phyloP scores from a whole-genome alignment of 2,113 vertebrate genomes.

The Lates calcarifer region DNA sequence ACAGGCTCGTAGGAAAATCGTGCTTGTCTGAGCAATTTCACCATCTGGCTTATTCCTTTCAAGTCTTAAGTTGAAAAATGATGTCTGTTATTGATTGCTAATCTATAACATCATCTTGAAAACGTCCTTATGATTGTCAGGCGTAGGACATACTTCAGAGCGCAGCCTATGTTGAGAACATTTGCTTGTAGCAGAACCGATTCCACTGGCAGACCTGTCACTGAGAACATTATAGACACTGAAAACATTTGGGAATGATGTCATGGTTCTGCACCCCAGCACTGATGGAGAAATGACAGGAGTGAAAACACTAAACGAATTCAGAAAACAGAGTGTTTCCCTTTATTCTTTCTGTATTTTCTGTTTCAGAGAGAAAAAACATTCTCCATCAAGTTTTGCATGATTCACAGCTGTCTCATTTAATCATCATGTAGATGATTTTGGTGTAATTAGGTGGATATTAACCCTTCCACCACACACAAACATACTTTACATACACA shows the following conservation, averaged over 20 bases:
- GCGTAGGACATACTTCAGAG: constrained; percentile 56
- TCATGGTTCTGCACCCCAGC: constrained; percentile 55
- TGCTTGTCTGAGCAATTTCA: constrained; percentile 52
- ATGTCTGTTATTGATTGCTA: constrained; percentile 69
- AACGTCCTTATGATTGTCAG: constrained; percentile 50
- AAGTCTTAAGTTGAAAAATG: constrained; percentile 61
- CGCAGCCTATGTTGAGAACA: constrained; percentile 33
- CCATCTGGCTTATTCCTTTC: constrained; percentile 69
- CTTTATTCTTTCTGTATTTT: constrained; percentile 12
- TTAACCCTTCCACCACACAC: neutral
- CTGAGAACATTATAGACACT: constrained; percentile 61
- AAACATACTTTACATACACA: neutral
- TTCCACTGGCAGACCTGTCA: constrained; percentile 52
- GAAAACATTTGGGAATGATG: constrained; percentile 68
- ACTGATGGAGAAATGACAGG: constrained; percentile 57
- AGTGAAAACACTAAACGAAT: constrained; percentile 32
- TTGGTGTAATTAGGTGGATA: neutral
- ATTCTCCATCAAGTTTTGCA: neutral
- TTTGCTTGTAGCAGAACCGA: constrained; percentile 47
- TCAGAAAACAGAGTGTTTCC: constrained; percentile 36
- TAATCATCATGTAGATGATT: constrained; percentile 24
- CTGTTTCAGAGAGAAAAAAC: constrained; percentile 2
- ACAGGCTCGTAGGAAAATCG: constrained; percentile 36
- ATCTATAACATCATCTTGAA: constrained; percentile 64
- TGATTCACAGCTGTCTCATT: constrained; percentile 46